Percentiles rank a stretch among this genome's conserved stretches.
These are phyloP conservation scores for Melanotaenia parkinsoni DNA, from an alignment of 2,797 vertebrate genomes.

Conservation along the genomic window DNA sequence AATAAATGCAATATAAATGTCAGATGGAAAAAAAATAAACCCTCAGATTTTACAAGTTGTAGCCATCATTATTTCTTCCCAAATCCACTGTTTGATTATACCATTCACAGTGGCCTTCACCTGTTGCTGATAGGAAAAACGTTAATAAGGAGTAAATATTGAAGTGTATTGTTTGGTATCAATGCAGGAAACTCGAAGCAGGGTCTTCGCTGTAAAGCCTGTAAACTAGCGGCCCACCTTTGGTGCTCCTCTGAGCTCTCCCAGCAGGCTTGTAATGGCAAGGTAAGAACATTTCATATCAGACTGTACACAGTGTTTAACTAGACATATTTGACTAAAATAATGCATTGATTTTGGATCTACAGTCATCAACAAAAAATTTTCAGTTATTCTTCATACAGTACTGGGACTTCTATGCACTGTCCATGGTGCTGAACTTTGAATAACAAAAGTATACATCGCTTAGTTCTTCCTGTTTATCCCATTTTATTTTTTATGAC, in stretches of 20 bases:
- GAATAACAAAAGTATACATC: not conserved
- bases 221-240: conserved; percentile 89
- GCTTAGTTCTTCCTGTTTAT: not conserved
- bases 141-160: not conserved
- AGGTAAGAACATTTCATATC: conserved; percentile 74
- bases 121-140: not conserved
- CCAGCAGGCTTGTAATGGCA: conserved; percentile 89
- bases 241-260: conserved; percentile 92
- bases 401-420: not conserved
- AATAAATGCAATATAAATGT: not conserved
- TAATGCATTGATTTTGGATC: not conserved
- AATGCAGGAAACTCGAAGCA: conserved; percentile 91
- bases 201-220: conserved; percentile 91
- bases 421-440: not conserved
- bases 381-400: not conserved
- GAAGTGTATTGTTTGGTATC: conserved; percentile 18
- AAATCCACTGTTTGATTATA: not conserved
- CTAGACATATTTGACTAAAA: not conserved
- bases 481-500: not conserved
- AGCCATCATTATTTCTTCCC: not conserved
- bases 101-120: not conserved
- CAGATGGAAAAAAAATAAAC: not conserved
- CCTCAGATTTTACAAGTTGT: not conserved
- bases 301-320: not conserved
- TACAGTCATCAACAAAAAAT: not conserved